phyloP scores from a whole-genome alignment of 2,888 invertebrate species.

The Bombylius major region DNA sequence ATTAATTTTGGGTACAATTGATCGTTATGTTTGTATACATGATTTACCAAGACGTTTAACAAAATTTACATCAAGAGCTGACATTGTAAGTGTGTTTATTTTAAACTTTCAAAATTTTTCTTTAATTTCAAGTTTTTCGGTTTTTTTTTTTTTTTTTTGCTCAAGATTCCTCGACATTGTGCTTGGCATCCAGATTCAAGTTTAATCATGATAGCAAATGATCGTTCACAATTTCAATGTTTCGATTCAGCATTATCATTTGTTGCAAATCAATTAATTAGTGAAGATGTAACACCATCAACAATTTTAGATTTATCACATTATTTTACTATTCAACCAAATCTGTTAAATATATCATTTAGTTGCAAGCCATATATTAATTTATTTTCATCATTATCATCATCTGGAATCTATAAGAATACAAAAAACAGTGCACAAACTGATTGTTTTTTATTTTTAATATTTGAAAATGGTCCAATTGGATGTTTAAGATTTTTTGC shows the following conservation, averaged over 20 bases:
- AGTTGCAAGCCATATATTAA: slow-evolving; percentile 41
- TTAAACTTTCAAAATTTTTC: slow-evolving; percentile 13
- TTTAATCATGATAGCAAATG: slow-evolving; percentile 53
- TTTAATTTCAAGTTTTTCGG: neutral
- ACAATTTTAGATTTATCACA: slow-evolving; percentile 51
- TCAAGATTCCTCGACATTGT: slow-evolving; percentile 50
- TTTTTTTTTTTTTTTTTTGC: slow-evolving; percentile 8
- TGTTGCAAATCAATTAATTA: slow-evolving; percentile 51
- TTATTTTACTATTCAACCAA: slow-evolving; percentile 40
- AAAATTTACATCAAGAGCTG: slow-evolving; percentile 54
- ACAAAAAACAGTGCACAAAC: slow-evolving; percentile 27
- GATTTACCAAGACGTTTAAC: slow-evolving; percentile 64
- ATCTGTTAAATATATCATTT: slow-evolving; percentile 45
- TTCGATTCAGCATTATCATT: slow-evolving; percentile 59
- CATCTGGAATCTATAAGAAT: slow-evolving; percentile 20
- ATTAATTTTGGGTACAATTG: slow-evolving; percentile 69
- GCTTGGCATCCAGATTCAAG: slow-evolving; percentile 62
- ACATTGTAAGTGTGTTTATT: slow-evolving; percentile 59
- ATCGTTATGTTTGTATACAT: slow-evolving; percentile 68
- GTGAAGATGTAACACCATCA: slow-evolving; percentile 49
- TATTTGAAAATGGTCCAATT: slow-evolving; percentile 51
- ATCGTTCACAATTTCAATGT: slow-evolving; percentile 60
- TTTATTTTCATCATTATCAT: slow-evolving; percentile 21
- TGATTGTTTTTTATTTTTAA: slow-evolving; percentile 43
- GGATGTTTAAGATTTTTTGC: slow-evolving; percentile 43